These are phyloP conservation scores for Rugalucina vietnamica DNA, from an alignment of 2,888 invertebrate genomes.

Conservation along the genomic window DNA sequence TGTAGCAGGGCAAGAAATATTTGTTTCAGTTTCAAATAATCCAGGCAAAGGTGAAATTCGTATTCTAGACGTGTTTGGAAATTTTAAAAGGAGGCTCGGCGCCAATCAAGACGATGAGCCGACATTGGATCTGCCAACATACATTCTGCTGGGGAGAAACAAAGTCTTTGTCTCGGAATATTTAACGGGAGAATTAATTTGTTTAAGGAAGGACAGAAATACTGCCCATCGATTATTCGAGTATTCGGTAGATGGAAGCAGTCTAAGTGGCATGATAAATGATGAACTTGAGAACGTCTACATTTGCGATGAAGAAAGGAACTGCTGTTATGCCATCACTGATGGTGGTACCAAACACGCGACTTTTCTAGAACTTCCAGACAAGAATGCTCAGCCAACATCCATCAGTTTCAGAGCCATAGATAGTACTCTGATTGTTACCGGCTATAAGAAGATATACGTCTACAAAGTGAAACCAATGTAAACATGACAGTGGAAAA, in stretches of 20 bases:
- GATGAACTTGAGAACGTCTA: background rate
- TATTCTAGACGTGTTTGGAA: background rate
- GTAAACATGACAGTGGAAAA: too few relatives aligned
- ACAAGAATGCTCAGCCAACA: background rate
- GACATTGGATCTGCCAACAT: background rate
- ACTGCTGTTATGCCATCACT: background rate
- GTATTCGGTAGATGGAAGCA: background rate
- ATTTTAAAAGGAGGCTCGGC: background rate
- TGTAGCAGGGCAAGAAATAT: background rate
- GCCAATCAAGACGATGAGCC: background rate
- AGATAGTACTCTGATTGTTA: background rate
- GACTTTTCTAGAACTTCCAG: background rate
- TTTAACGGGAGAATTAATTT: background rate
- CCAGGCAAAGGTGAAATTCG: background rate
- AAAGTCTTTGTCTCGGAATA: background rate
- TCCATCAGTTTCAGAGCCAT: background rate
- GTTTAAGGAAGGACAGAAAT: background rate
- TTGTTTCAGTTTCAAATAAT: background rate
- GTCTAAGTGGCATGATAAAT: background rate
- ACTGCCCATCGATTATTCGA: too few relatives aligned
- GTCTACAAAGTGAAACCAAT: background rate
- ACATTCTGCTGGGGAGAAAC: background rate
- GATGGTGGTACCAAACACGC: background rate
- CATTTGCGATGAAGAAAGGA: background rate
- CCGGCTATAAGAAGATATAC: background rate